These are phyloP conservation scores for Aquatica leii DNA, from an alignment of 2,888 invertebrate species.

Conservation along the genomic window DNA sequence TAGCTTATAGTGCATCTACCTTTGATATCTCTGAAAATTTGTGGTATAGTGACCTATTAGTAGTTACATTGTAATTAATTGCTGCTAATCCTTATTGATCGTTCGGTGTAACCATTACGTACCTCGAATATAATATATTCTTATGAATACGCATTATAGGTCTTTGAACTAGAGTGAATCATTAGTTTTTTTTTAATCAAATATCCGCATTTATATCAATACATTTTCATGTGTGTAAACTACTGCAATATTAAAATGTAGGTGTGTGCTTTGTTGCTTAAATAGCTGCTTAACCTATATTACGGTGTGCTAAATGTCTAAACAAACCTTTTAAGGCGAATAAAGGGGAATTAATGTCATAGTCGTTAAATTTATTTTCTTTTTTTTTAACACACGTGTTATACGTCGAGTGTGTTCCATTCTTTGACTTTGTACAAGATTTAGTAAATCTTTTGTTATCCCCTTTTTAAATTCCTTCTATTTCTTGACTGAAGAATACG, in stretches of 20 bases:
- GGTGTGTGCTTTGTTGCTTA: not conserved
- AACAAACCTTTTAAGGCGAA: conserved; percentile 9
- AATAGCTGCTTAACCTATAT: conserved; percentile 2
- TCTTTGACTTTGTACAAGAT: not conserved
- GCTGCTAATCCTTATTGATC: conserved; percentile 9
- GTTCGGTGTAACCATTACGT: conserved; percentile 1
- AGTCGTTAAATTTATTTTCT: conserved; percentile 11
- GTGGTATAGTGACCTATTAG: not conserved
- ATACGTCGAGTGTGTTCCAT: not conserved
- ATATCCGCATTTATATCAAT: not conserved
- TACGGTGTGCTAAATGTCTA: conserved; percentile 7
- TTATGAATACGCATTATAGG: not conserved
- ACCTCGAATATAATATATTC: not conserved
- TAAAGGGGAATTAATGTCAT: conserved; percentile 10
- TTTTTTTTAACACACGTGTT: conserved; percentile 8
- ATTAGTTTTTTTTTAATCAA: not conserved
- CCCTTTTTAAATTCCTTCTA: too few relatives aligned
- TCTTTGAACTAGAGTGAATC: conserved; percentile 10
- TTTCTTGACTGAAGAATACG: too few relatives aligned
- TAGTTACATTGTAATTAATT: conserved; percentile 13
- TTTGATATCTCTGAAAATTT: conserved; percentile 1
- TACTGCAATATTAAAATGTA: too few relatives aligned
- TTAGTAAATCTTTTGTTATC: too few relatives aligned
- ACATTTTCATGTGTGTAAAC: too few relatives aligned
- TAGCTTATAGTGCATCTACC: not conserved